phyloP scores from a whole-genome alignment of 1,140 invertebrate genomes.

The Drosophila grimshawi region DNA sequence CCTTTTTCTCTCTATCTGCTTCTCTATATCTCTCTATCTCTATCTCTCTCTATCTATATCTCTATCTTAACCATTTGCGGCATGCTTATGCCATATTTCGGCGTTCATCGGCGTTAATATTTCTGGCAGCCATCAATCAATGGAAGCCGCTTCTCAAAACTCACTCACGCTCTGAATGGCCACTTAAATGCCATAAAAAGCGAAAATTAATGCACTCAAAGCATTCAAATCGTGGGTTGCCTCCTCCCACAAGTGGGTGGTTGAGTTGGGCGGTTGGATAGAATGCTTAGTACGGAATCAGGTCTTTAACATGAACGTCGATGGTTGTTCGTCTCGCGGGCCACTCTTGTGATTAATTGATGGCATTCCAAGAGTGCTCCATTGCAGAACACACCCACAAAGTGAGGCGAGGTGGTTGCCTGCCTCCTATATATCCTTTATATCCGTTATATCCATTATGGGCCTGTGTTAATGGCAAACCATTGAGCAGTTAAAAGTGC shows the following conservation, averaged over 20 bases:
- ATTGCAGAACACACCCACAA: constrained; percentile 32
- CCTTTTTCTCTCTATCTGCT: too few species aligned
- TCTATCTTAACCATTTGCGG: too few species aligned
- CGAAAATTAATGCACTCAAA: constrained; percentile 80
- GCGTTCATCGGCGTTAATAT: constrained; percentile 1
- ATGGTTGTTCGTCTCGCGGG: constrained; percentile 45
- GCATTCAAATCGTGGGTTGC: constrained; percentile 55
- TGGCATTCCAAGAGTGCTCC: constrained; percentile 46
- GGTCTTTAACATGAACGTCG: constrained; percentile 22
- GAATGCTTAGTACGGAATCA: constrained; percentile 27
- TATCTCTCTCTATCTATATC: too few species aligned
- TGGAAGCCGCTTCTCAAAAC: background rate
- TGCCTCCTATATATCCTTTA: constrained; percentile 11
- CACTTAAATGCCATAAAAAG: constrained; percentile 72
- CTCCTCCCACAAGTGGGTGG: too few species aligned
- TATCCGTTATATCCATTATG: constrained; percentile 60
- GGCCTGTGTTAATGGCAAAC: constrained; percentile 64
- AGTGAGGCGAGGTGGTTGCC: too few species aligned
- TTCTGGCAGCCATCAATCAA: constrained; percentile 22
- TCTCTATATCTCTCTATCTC: too few species aligned
- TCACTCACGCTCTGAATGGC: constrained; percentile 44
- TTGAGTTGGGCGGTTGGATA: background rate
- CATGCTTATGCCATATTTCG: too few species aligned
- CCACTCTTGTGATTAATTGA: constrained; percentile 74
- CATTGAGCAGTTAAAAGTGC: constrained; percentile 70